Evolutionary conservation across 2,888 invertebrate genomes (phyloP).

Genomic region (Caradrina kadenii): DNA sequence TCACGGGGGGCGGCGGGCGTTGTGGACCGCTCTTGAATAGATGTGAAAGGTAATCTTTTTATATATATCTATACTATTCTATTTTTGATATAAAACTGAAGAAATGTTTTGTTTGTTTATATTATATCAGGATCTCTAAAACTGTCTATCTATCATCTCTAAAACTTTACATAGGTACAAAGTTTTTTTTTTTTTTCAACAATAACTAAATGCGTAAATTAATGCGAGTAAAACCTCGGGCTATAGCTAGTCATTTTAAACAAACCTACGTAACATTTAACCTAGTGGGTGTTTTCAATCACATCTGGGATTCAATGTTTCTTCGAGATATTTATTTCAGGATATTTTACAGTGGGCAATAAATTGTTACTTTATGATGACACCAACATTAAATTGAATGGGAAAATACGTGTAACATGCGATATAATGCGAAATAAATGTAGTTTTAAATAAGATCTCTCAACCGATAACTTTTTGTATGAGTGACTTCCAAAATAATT

Average conservation of each 20-base stretch:
- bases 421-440: slow-evolving; percentile 4
- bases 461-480: background rate
- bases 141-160: no score
- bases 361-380: slow-evolving; percentile 25
- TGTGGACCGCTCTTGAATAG: slow-evolving; percentile 66
- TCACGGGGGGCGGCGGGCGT: slow-evolving; percentile 74
- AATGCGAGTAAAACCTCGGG: no score
- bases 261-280: slow-evolving; percentile 1
- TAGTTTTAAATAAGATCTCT: background rate
- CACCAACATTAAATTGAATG: slow-evolving; percentile 6
- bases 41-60: slow-evolving; percentile 59
- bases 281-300: background rate
- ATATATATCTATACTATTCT: background rate
- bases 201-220: no score
- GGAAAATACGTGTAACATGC: slow-evolving; percentile 1
- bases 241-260: no score
- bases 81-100: no score
- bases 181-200: no score
- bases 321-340: slow-evolving; percentile 19
- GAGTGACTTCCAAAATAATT: background rate
- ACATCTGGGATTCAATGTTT: slow-evolving; percentile 21
- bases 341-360: background rate
- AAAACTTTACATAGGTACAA: no score
- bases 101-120: no score
- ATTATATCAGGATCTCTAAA: no score